Conservation (phyloP, 1,140 invertebrate species). For the Drosophila truncata region DNA sequence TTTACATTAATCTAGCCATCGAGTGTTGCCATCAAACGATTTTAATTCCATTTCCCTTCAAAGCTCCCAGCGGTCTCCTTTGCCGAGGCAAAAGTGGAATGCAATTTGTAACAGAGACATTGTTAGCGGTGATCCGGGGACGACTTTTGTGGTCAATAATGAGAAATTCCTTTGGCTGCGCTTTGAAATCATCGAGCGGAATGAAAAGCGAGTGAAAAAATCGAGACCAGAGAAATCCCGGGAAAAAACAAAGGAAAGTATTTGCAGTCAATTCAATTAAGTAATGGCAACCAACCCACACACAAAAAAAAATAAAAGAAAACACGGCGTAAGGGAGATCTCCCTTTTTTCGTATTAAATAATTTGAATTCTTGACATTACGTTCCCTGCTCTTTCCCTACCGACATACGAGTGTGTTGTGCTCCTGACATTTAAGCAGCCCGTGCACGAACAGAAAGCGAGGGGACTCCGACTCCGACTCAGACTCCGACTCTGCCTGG, state of each 20-base stretch:
- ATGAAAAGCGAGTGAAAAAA: conserved; percentile 14
- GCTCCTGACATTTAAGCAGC: conserved; percentile 59
- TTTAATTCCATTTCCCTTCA: conserved; percentile 70
- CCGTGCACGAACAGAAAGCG: conserved; percentile 45
- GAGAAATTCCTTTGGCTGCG: conserved; percentile 76
- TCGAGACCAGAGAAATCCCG: conserved; percentile 23
- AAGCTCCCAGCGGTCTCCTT: neutral
- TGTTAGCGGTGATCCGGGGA: conserved; percentile 61
- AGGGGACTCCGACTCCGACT: neutral
- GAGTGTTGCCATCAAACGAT: conserved; percentile 73
- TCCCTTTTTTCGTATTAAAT: conserved; percentile 42
- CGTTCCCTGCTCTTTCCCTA: neutral
- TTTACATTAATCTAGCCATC: conserved; percentile 72
- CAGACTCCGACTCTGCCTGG: neutral
- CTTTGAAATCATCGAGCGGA: conserved; percentile 52
- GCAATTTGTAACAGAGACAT: conserved; percentile 60
- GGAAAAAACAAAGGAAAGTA: conserved; percentile 68
- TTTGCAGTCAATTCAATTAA: conserved; percentile 80
- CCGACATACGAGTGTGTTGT: conserved; percentile 21
- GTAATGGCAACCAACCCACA: conserved; percentile 56
- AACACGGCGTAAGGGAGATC: conserved; percentile 35
- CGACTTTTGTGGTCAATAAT: conserved; percentile 81
- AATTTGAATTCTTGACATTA: conserved; percentile 76
- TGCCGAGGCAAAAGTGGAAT: conserved; percentile 25
- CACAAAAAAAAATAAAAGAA: conserved; percentile 9